phyloP scores from a whole-genome alignment of 2,888 invertebrate species.

The Tipula vernalis region DNA sequence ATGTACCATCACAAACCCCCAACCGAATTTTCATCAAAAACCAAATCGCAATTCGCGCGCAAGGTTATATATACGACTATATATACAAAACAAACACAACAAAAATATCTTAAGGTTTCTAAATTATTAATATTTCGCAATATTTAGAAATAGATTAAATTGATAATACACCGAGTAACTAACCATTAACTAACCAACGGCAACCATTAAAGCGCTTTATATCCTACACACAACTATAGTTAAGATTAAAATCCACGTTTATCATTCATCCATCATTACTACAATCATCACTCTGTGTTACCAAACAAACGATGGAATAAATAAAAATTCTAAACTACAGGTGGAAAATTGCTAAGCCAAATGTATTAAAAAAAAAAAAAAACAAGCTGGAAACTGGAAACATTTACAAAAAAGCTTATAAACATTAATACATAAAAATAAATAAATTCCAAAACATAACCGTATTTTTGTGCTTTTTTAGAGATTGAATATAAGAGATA shows the following conservation, averaged over 20 bases:
- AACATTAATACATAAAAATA: neutral
- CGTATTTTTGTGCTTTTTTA: neutral
- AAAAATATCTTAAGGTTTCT: neutral
- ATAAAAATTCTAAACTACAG: neutral
- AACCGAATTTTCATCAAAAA: neutral
- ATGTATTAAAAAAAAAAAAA: neutral
- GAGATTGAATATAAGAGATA: neutral
- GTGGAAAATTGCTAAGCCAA: neutral
- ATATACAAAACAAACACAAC: neutral
- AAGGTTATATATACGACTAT: neutral
- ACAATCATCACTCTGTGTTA: neutral
- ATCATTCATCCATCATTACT: neutral
- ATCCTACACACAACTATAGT: neutral
- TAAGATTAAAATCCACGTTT: neutral
- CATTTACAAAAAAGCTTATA: neutral
- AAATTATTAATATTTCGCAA: neutral
- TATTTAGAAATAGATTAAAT: neutral
- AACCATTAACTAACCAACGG: neutral
- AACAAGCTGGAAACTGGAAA: neutral
- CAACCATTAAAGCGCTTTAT: neutral
- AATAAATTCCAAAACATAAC: neutral
- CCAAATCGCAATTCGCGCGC: neutral
- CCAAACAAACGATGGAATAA: neutral
- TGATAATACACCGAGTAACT: neutral
- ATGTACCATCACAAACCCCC: neutral